phyloP scores from a whole-genome alignment of 2,113 vertebrate genomes.

The Brienomyrus longianalis region DNA sequence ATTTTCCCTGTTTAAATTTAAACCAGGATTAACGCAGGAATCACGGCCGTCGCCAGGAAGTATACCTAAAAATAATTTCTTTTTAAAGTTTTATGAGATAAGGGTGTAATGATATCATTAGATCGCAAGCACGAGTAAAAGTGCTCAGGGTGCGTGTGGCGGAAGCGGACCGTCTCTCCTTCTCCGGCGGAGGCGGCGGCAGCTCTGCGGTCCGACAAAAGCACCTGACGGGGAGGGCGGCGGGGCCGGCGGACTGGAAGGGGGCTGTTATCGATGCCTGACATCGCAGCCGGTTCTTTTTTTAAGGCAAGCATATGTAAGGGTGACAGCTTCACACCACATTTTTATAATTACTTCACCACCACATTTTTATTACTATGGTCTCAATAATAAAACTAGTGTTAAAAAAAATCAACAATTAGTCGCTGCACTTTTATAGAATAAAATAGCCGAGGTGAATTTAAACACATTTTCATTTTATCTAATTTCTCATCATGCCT shows the following conservation, averaged over 20 bases:
- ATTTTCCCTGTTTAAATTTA: slow-evolving; percentile 52
- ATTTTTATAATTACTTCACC: neutral
- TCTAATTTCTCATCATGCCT: neutral
- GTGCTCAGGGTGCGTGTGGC: slow-evolving; percentile 9
- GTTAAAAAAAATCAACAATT: neutral
- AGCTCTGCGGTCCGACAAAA: slow-evolving; percentile 17
- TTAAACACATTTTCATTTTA: neutral
- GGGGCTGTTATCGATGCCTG: neutral
- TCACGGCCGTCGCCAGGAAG: slow-evolving; percentile 49
- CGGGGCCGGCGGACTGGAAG: neutral
- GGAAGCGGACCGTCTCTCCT: neutral
- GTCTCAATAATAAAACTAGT: neutral
- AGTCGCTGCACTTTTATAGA: neutral
- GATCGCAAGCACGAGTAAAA: slow-evolving; percentile 9
- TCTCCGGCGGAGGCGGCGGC: neutral
- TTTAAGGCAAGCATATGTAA: neutral
- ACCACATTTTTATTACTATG: neutral
- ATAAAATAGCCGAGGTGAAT: neutral
- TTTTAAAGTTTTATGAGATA: slow-evolving; percentile 21
- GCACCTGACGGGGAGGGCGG: slow-evolving; percentile 24
- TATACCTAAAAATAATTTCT: slow-evolving; percentile 19
- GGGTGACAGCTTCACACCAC: neutral
- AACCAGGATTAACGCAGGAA: slow-evolving; percentile 57
- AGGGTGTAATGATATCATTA: slow-evolving; percentile 16
- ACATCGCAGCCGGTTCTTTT: neutral